phyloP scores from a whole-genome alignment of 2,888 invertebrate species.

The Buathra laborator region DNA sequence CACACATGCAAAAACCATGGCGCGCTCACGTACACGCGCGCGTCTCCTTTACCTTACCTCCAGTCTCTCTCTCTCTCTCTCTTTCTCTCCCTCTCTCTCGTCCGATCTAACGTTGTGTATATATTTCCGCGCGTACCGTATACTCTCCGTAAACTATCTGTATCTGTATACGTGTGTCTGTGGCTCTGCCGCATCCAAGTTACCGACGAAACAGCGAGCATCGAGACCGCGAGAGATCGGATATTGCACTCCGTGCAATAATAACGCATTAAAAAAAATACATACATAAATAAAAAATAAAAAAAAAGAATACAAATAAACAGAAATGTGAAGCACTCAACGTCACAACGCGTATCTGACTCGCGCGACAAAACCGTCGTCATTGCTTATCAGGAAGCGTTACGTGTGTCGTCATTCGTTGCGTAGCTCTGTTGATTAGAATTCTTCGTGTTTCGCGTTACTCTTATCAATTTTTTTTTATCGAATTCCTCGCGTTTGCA shows the following conservation, averaged over 20 bases:
- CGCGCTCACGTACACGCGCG: conserved; percentile 31
- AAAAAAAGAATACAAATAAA: background rate
- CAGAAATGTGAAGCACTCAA: background rate
- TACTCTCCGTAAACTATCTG: background rate
- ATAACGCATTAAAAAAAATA: background rate
- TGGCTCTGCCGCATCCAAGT: background rate
- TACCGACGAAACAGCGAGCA: conserved; percentile 20
- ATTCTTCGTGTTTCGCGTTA: background rate
- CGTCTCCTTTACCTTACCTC: background rate
- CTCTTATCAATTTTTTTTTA: no score
- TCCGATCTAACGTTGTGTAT: background rate
- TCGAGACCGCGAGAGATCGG: conserved; percentile 17
- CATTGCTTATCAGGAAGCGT: conserved; percentile 15
- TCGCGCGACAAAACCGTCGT: background rate
- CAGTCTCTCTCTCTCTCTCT: background rate
- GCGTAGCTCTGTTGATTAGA: conserved; percentile 35
- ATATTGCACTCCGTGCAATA: background rate
- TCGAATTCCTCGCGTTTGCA: background rate
- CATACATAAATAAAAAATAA: background rate
- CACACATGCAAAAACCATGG: conserved; percentile 70
- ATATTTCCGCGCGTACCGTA: background rate
- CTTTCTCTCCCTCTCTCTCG: background rate
- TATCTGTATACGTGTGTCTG: background rate
- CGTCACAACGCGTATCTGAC: background rate
- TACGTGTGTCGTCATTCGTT: conserved; percentile 23